Evolutionary conservation across 2,888 invertebrate genomes (phyloP), one percentile per base, ranked within the genome.

Genomic region (Ectemnius continuus): DNA sequence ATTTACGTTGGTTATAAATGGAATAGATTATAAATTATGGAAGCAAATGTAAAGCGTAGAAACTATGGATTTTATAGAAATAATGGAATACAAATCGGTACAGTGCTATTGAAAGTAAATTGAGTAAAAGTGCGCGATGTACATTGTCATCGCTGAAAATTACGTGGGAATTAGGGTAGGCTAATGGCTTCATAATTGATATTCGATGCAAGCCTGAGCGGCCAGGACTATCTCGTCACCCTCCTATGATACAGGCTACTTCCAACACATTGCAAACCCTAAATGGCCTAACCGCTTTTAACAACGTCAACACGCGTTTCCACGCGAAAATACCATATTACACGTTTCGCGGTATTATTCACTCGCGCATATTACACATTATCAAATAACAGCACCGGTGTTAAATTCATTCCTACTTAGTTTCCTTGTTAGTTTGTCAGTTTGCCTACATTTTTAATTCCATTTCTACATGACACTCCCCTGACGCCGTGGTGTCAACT

Each of bases 121-220:
- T 70, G 73, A 74, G 69, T 75, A 75, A 75, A 79, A 77, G 76
- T 79, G 73, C 71, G 69, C 68, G 76, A 80, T 80, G 64, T 52
- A 46, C 23, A 73, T 70, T 65, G 66, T 73, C 71, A 63, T 69
- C 76, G 78, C 78, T 70, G 84, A 79, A 83, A 83, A 84, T 81
- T 78, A 79, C 62, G 75, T 67, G 56, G 73, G 79, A 84, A 84
- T 80, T 80, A 74, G 81, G 73, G 59, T 78, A 23, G 76, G 66
- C 71, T 77, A 79, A 79, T 84, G 77, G 70, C 67, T 68, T 61
- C 72, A 82, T 83, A 83, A 85, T 85, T 83, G 81, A 85, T 85
- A 82, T 85, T 84, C 75, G 78, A 79, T 75, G 76, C 73, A 63
- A 69, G 62, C 76, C 62, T 73, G 56, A 62, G 68, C 70, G 59